Evolutionary conservation across 2,888 invertebrate genomes (phyloP), one percentile per base, ranked within the genome.

Genomic region (Incurvaria masculella): DNA sequence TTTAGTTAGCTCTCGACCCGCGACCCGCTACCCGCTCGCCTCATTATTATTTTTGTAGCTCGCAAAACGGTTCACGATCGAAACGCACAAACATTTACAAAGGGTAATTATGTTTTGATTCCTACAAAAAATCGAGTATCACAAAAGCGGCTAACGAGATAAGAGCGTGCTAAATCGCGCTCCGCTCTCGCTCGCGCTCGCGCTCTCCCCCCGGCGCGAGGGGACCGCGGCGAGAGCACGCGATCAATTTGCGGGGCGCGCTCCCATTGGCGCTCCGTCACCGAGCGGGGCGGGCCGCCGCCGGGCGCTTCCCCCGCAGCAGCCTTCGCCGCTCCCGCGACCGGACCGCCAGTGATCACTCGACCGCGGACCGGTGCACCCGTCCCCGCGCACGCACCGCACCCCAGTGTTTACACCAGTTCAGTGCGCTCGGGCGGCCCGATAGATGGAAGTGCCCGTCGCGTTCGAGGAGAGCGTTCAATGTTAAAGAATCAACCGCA

Each of bases 401-500:
- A 56, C 61, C 48, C 53, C 50, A 58, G 62, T 63, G 39, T 23
- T 68, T 72, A 63, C 59, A 62, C 62, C 46, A 44, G 50, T 48
- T 45, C 40, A 23, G 20, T 16, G n/a, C 38, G 21, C 33, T 33
- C 33, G 33, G 14, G 33, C 33, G 5, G 23, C 23, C 33, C 33
- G 3, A 33, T 33, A 33, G 33, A 78, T 78, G 76, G 76, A 74
- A 76, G 73, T 72, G 64, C 71, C 53, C 42, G 11, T 8, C 33
- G 33, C 14, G 8, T 33, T 33, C 14, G 11, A 23, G 23, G 45
- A 47, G 64, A 61, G 69, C 68, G 66, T 69, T 81, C 81, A 79
- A 84, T 84, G 84, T 82, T 83, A 72, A 83, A 80, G 68, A 82
- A 82, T 74, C 79, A 75, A 66, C 61, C 72, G 68, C 74, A 61